phyloP scores from a whole-genome alignment of 2,888 invertebrate species.

The Eristalis arbustorum region DNA sequence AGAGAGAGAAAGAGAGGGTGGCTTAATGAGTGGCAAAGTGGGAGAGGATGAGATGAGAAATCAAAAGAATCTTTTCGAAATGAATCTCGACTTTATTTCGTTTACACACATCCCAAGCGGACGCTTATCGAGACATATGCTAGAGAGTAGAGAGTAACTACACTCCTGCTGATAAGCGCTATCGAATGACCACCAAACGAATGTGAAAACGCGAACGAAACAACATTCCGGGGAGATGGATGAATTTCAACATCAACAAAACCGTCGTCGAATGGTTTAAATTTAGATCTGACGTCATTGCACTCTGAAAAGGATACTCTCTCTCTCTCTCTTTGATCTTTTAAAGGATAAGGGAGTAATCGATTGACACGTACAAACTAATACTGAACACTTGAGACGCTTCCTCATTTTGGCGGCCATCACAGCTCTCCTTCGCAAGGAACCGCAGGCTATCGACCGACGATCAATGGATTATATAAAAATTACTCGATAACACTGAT shows the following conservation, averaged over 20 bases:
- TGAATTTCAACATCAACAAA: slow-evolving; percentile 57
- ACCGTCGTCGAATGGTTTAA: slow-evolving; percentile 18
- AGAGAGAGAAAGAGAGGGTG: background rate
- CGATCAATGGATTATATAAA: slow-evolving; percentile 4
- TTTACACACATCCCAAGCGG: slow-evolving; percentile 42
- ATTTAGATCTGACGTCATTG: slow-evolving; percentile 39
- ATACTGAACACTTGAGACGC: slow-evolving; percentile 77
- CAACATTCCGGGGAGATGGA: slow-evolving; percentile 33
- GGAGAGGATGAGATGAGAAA: slow-evolving; percentile 9
- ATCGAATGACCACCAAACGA: slow-evolving; percentile 40
- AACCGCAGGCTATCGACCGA: slow-evolving; percentile 3
- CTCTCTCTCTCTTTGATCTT: background rate
- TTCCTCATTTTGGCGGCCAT: slow-evolving; percentile 63
- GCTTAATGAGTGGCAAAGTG: background rate
- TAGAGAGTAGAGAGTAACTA: slow-evolving; percentile 10
- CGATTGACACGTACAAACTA: slow-evolving; percentile 77
- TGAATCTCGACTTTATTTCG: slow-evolving; percentile 38
- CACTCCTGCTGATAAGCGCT: slow-evolving; percentile 52
- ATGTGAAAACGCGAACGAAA: slow-evolving; percentile 13
- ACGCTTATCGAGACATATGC: slow-evolving; percentile 48
- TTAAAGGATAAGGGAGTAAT: slow-evolving; percentile 3
- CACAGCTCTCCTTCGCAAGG: background rate
- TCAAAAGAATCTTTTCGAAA: slow-evolving; percentile 53
- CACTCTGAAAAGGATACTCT: slow-evolving; percentile 38
- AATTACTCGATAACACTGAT: slow-evolving; percentile 49